These are phyloP conservation scores for Xylota segnis DNA, from an alignment of 2,888 invertebrate species.

Conservation along the genomic window DNA sequence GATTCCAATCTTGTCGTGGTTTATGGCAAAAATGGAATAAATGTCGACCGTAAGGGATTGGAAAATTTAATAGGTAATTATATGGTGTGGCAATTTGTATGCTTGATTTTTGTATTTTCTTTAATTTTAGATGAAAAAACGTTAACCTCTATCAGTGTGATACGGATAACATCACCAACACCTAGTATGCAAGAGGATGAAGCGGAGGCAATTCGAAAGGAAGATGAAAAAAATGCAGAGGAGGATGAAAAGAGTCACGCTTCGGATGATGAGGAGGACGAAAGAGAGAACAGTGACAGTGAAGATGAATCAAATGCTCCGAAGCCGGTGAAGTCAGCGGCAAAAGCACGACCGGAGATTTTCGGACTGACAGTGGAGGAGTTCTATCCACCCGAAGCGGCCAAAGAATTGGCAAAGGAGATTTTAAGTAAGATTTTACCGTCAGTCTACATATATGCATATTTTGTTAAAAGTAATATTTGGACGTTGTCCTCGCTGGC, in stretches of 20 bases:
- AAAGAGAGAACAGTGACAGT: slow-evolving; percentile 86
- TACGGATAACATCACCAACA: slow-evolving; percentile 85
- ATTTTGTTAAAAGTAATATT: too few relatives aligned
- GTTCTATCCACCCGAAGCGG: slow-evolving; percentile 86
- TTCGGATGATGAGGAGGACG: slow-evolving; percentile 78
- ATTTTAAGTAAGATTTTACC: slow-evolving; percentile 84
- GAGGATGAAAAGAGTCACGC: slow-evolving; percentile 78
- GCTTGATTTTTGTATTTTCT: neutral
- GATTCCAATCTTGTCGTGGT: slow-evolving; percentile 89
- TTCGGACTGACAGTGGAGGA: slow-evolving; percentile 88
- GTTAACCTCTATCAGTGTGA: slow-evolving; percentile 87
- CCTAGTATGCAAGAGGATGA: slow-evolving; percentile 83
- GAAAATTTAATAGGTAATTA: slow-evolving; percentile 91
- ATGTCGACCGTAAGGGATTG: slow-evolving; percentile 92
- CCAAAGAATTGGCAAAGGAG: slow-evolving; percentile 84
- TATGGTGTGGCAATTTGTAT: neutral
- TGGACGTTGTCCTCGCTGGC: too few relatives aligned
- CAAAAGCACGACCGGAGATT: slow-evolving; percentile 84
- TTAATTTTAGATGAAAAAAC: slow-evolving; percentile 84
- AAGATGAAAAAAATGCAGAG: slow-evolving; percentile 77
- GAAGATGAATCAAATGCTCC: slow-evolving; percentile 85
- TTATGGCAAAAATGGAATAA: slow-evolving; percentile 94
- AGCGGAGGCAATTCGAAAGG: slow-evolving; percentile 80
- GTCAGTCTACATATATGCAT: too few relatives aligned
- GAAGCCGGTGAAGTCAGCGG: slow-evolving; percentile 35